phyloP scores from a whole-genome alignment of 2,888 invertebrate species.

The Plagodis dolabraria region DNA sequence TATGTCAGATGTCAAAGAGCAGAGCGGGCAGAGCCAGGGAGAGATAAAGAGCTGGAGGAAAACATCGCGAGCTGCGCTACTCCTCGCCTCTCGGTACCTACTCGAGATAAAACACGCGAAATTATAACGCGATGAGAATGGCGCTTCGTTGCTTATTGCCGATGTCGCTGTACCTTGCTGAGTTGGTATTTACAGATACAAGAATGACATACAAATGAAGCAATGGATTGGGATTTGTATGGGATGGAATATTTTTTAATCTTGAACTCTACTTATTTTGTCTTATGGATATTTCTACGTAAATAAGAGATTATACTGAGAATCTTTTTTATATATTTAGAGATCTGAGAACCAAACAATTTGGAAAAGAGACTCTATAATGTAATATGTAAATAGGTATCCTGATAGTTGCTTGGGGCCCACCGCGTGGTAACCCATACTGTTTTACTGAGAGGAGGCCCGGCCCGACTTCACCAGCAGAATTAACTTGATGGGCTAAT shows the following conservation, averaged over 20 bases:
- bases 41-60: conserved; percentile 77
- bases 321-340: too few relatives aligned
- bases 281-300: too few relatives aligned
- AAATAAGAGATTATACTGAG: too few relatives aligned
- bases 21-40: conserved; percentile 57
- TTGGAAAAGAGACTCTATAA: too few relatives aligned
- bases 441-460: too few relatives aligned
- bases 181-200: conserved; percentile 42
- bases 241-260: conserved; percentile 1
- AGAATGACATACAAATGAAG: conserved; percentile 37
- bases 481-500: too few relatives aligned
- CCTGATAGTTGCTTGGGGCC: too few relatives aligned
- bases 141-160: conserved; percentile 48
- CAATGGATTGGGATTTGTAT: conserved; percentile 46
- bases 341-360: too few relatives aligned
- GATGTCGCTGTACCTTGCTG: conserved; percentile 43
- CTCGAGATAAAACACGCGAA: conserved; percentile 46
- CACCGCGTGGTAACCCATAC: too few relatives aligned
- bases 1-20: conserved; percentile 81
- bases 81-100: conserved; percentile 30
- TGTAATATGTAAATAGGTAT: too few relatives aligned
- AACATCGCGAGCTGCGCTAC: conserved; percentile 58
- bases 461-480: too few relatives aligned
- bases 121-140: conserved; percentile 48
- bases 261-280: too few relatives aligned